phyloP scores from a whole-genome alignment of 35 echinoderm and acorn worm genomes.

The Ptychodera flava region DNA sequence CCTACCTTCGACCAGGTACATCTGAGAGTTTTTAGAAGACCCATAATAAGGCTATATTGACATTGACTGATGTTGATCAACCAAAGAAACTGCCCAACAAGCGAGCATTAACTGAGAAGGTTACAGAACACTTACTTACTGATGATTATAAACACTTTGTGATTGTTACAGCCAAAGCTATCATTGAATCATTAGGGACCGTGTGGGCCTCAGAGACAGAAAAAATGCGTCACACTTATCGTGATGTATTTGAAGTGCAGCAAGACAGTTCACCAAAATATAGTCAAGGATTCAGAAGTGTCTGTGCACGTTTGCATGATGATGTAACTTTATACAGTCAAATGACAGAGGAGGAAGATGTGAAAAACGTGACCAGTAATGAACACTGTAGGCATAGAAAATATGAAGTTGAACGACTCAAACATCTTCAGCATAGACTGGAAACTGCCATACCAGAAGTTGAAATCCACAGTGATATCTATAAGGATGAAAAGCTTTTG shows the following conservation, averaged over 20 bases:
- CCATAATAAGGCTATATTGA: too few species aligned
- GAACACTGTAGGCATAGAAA: background rate
- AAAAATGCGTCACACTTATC: background rate
- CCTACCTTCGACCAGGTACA: too few species aligned
- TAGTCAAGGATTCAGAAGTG: background rate
- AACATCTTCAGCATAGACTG: background rate
- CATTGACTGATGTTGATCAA: too few species aligned
- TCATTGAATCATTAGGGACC: background rate
- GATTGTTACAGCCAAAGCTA: background rate
- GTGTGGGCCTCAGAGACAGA: background rate
- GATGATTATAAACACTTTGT: background rate
- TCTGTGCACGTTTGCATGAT: background rate
- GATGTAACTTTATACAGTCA: background rate
- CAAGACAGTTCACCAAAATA: background rate
- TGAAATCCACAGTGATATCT: background rate
- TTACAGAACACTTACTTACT: background rate
- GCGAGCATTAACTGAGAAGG: too few species aligned
- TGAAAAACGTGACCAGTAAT: background rate
- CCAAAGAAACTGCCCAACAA: too few species aligned
- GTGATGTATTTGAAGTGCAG: background rate
- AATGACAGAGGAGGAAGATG: background rate
- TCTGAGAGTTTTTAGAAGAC: too few species aligned
- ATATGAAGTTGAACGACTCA: background rate
- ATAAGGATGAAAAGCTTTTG: background rate
- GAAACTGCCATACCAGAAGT: background rate